Conservation (phyloP, 2,797 vertebrate genomes). For the Catostomus latipinnis region DNA sequence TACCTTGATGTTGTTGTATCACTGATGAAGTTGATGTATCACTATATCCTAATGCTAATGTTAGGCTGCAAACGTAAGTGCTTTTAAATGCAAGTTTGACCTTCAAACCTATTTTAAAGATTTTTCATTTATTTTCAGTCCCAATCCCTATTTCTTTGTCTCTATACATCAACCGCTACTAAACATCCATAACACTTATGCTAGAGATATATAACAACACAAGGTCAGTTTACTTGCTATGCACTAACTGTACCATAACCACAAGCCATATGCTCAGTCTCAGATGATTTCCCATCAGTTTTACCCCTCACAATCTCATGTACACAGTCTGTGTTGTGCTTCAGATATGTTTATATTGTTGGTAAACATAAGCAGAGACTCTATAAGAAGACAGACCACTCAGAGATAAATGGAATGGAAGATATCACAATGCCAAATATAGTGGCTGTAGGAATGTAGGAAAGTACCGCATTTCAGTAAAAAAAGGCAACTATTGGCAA, state of each 20-base stretch:
- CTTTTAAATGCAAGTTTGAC: neutral
- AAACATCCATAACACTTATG: conserved; percentile 2
- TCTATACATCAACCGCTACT: neutral
- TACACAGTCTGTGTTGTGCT: conserved; percentile 13
- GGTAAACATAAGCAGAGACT: neutral
- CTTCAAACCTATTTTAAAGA: conserved; percentile 1
- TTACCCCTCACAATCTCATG: neutral
- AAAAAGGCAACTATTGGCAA: neutral
- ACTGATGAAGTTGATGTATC: conserved; percentile 30
- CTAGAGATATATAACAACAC: conserved; percentile 12
- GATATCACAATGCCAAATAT: neutral
- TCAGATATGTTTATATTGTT: neutral
- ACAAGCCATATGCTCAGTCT: conserved; percentile 15
- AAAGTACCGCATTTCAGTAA: too few relatives aligned
- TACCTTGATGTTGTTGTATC: conserved; percentile 19
- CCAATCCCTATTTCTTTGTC: neutral
- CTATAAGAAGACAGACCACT: neutral
- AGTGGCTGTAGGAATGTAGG: neutral
- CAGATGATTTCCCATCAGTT: neutral
- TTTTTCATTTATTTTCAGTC: neutral
- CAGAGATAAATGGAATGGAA: neutral
- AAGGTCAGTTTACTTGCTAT: conserved; percentile 11
- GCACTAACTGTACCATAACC: conserved; percentile 22
- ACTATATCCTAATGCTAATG: conserved; percentile 26
- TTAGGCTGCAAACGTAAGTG: conserved; percentile 32